A percentile compares a stretch with the other conserved stretches of the same genome.
phyloP scores from a whole-genome alignment of 2,888 invertebrate species.

The Carabus problematicus region DNA sequence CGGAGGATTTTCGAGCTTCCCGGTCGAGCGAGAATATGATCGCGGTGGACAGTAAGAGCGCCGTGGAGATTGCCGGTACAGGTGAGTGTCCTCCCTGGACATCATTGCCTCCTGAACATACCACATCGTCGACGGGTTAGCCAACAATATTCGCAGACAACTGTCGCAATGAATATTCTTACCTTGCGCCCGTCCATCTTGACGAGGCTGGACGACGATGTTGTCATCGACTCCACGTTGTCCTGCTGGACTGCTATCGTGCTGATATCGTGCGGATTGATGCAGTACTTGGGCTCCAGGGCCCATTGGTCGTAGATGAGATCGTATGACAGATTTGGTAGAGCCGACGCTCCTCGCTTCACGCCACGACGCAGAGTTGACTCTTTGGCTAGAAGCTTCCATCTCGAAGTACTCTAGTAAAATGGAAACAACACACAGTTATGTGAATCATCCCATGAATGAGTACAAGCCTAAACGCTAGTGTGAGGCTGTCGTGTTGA shows the following conservation, averaged over 20 bases:
- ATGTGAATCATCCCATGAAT: slow-evolving; percentile 50
- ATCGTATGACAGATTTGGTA: slow-evolving; percentile 39
- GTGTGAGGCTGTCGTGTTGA: slow-evolving; percentile 1
- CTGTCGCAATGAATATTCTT: no score
- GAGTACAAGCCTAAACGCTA: slow-evolving; percentile 52
- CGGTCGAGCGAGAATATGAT: no score
- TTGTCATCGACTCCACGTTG: background rate
- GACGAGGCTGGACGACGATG: background rate
- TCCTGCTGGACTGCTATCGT: slow-evolving; percentile 46
- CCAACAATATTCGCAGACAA: no score
- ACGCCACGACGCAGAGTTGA: slow-evolving; percentile 61
- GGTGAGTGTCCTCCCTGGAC: no score
- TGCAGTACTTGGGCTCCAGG: slow-evolving; percentile 50
- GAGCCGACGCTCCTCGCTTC: slow-evolving; percentile 51
- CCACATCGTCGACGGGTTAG: no score
- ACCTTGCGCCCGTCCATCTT: slow-evolving; percentile 20
- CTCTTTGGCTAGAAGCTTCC: slow-evolving; percentile 53
- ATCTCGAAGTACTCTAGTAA: slow-evolving; percentile 55
- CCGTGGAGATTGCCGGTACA: no score
- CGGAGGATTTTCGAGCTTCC: no score
- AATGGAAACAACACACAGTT: slow-evolving; percentile 34
- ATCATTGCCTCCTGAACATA: no score
- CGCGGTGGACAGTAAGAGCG: no score
- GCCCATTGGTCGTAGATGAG: slow-evolving; percentile 48
- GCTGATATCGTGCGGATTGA: slow-evolving; percentile 54